Conservation (phyloP, 2,113 vertebrate genomes). For the Sander vitreus region DNA sequence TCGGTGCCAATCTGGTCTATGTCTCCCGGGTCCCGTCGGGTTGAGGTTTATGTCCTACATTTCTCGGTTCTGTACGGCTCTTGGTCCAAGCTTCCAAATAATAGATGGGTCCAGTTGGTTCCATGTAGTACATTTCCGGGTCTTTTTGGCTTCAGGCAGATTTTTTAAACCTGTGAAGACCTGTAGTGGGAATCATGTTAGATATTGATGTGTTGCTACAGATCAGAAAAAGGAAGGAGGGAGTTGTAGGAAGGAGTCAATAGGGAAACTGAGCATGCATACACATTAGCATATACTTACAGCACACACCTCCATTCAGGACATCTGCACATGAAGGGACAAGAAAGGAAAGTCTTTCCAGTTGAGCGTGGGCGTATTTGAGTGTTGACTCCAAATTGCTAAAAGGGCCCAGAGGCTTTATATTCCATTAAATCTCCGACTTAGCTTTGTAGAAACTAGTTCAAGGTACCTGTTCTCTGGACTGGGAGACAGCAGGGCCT, state of each 20-base stretch:
- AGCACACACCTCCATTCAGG: conserved; percentile 69
- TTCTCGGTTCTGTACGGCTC: no score
- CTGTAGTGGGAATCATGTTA: no score
- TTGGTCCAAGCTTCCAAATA: no score
- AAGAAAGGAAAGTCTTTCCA: conserved; percentile 74
- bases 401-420: conserved; percentile 80
- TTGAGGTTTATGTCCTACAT: no score
- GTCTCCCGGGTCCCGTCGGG: no score
- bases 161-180: no score
- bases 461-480: conserved; percentile 70
- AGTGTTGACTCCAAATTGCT: conserved; percentile 82
- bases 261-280: conserved; percentile 49
- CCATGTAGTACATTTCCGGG: no score
- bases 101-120: no score
- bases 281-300: conserved; percentile 41
- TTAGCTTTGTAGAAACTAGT: conserved; percentile 76
- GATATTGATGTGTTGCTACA: conserved; percentile 38
- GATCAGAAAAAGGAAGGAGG: conserved; percentile 49
- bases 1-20: no score
- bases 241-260: conserved; percentile 66
- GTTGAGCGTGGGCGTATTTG: conserved; percentile 78
- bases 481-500: conserved; percentile 57
- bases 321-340: conserved; percentile 81
- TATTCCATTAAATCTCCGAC: conserved; percentile 76
- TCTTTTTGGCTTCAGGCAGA: no score